These are phyloP conservation scores for Vandiemenella viatica DNA, from an alignment of 2,888 invertebrate species.

Conservation along the genomic window DNA sequence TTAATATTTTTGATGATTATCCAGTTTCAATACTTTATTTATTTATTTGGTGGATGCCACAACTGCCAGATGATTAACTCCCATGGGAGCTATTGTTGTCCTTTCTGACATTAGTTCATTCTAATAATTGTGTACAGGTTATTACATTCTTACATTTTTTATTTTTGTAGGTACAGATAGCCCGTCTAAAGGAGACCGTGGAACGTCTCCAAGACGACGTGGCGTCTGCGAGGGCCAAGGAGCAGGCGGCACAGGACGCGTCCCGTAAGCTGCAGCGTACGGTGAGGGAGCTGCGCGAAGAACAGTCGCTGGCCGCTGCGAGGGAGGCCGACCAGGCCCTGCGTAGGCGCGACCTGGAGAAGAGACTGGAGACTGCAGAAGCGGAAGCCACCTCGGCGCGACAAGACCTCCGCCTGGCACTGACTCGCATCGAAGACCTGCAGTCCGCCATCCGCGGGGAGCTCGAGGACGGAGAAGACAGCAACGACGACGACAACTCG, in stretches of 20 bases:
- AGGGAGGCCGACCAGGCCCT: slow-evolving; percentile 61
- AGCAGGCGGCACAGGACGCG: slow-evolving; percentile 62
- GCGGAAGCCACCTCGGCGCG: slow-evolving; percentile 54
- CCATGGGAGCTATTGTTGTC: too few species aligned
- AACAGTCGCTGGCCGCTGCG: slow-evolving; percentile 50
- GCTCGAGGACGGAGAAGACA: slow-evolving; percentile 12
- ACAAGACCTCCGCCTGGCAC: slow-evolving; percentile 72
- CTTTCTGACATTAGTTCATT: too few species aligned
- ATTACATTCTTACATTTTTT: background rate
- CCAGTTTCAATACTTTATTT: too few species aligned
- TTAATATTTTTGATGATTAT: too few species aligned
- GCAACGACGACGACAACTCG: slow-evolving; percentile 1
- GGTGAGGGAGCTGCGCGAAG: slow-evolving; percentile 61
- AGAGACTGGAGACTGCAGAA: slow-evolving; percentile 52
- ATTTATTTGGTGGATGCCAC: too few species aligned
- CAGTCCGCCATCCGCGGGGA: slow-evolving; percentile 87
- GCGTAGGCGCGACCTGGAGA: slow-evolving; percentile 60
- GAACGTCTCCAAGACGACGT: slow-evolving; percentile 61
- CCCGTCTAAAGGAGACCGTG: slow-evolving; percentile 52
- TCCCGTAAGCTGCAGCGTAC: slow-evolving; percentile 58
- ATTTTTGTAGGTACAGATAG: slow-evolving; percentile 36
- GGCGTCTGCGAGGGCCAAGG: slow-evolving; percentile 49
- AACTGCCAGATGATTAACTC: too few species aligned
- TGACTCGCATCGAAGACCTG: slow-evolving; percentile 78
- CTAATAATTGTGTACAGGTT: too few species aligned